A percentile compares a stretch with the other conserved stretches of the same genome.
These are phyloP conservation scores for Metopia argyrocephala DNA, from an alignment of 2,888 invertebrate species.

Conservation along the genomic window DNA sequence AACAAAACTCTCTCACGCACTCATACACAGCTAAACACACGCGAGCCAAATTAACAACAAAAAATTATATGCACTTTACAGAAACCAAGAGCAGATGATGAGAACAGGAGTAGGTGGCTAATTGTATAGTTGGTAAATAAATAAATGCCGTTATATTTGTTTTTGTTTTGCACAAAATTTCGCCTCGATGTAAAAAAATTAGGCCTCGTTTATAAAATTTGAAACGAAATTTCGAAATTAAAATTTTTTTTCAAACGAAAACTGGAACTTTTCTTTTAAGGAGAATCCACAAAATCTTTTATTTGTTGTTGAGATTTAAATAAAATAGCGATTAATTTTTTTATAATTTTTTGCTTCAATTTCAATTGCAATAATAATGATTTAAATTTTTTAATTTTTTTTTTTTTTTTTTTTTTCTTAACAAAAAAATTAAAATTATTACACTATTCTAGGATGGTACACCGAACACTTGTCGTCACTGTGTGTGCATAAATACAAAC, in stretches of 20 bases:
- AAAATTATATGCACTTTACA: constrained; percentile 4
- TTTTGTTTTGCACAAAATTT: constrained; percentile 29
- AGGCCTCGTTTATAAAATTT: constrained; percentile 48
- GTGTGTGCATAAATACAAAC: constrained; percentile 39
- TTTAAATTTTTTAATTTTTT: no score
- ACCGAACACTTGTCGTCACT: constrained; percentile 60
- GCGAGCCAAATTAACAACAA: background rate
- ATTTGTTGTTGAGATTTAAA: background rate
- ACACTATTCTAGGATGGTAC: constrained; percentile 60
- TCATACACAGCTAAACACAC: background rate
- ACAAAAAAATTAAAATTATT: constrained; percentile 36
- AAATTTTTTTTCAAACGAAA: background rate
- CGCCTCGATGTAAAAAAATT: constrained; percentile 25
- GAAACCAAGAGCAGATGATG: background rate
- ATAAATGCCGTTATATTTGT: constrained; percentile 21
- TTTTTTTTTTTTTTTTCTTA: background rate
- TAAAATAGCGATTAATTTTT: background rate
- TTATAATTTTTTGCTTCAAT: background rate
- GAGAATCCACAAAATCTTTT: background rate
- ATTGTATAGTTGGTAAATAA: constrained; percentile 35
- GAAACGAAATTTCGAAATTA: constrained; percentile 46
- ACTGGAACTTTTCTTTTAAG: background rate
- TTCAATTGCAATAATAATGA: constrained; percentile 16
- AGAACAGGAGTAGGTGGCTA: constrained; percentile 5
- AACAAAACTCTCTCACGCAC: constrained; percentile 39